Conservation (phyloP, 2,113 vertebrate species). For the Charadrius vociferus region DNA sequence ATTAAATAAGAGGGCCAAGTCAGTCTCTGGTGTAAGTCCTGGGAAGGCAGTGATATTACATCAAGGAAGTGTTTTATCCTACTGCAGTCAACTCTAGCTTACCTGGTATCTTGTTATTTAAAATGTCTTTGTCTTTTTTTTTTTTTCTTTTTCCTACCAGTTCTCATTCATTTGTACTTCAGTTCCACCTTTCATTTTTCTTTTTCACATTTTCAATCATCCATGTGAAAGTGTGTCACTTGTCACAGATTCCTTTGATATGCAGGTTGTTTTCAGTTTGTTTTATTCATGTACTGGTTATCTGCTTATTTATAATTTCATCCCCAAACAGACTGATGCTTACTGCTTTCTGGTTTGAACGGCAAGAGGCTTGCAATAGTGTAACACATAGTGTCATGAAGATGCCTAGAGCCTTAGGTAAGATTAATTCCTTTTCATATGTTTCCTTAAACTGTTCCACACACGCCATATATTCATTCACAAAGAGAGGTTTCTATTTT, state of each 20-base stretch:
- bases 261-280: background rate
- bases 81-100: background rate
- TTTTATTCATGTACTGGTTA: slow-evolving; percentile 28
- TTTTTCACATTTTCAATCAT: background rate
- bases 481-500: background rate
- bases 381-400: background rate
- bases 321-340: background rate
- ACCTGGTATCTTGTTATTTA: background rate
- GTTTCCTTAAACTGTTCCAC: background rate
- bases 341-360: background rate
- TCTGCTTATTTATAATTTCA: slow-evolving; percentile 9
- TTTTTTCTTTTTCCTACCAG: background rate
- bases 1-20: slow-evolving; percentile 40
- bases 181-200: background rate
- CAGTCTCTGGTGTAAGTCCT: background rate
- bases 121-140: background rate
- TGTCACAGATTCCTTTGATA: slow-evolving; percentile 19
- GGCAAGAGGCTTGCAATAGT: background rate
- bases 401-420: background rate
- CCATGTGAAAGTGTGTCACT: background rate
- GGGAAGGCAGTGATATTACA: background rate
- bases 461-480: background rate
- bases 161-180: background rate
- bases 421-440: background rate
- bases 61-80: slow-evolving; percentile 2